Evolutionary conservation across 2,888 invertebrate species (phyloP), one percentile per base, ranked within the genome.

Genomic region (Pterostichus madidus): DNA sequence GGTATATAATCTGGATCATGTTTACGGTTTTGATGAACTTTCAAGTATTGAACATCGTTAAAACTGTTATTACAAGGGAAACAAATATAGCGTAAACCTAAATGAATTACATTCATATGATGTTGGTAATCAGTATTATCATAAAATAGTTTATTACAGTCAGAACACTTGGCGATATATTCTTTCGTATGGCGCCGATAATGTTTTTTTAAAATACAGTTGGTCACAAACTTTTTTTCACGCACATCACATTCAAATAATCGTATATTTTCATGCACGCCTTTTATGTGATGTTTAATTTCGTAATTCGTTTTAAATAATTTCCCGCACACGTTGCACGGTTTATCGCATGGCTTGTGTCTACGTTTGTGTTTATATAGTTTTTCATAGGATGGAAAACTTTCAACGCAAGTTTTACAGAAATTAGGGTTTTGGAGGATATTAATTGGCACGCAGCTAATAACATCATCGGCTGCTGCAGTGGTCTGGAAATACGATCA

Each of bases 321-420:
- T 84, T 91, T 91, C 0, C 89, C 90, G 76, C 91, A 92, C 61
- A 90, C 90, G 0, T 89, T 86, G 78, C 91, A 91, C 83, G 91
- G 56, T 78, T 8, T 49, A 11, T 61, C 53, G 13, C 17, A 17
- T 32, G 31, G 49, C 24, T 13, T 15, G n/a, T 13, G 13, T 13
- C 49, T 31, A 8, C 56, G 35, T 13, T 13, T 35, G 31, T 83
- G 83, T 8, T 13, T 31, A 0, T 35, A 13, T 4, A 79, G 10
- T 13, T 35, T 17, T 11, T 44, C 5, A 15, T 64, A 46, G 13
- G 44, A 76, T 5, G 68, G 56, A 64, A 85, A 84, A 5, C 77
- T 77, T 52, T 83, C 78, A 8, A 75, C 82, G 76, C 85, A 85
- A 13, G 61, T 35, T 8, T 85, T 81, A 64, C 85, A 83, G 17